Evolutionary conservation across 1,140 invertebrate genomes (phyloP).

Genomic region (Nasonia longicornis): DNA sequence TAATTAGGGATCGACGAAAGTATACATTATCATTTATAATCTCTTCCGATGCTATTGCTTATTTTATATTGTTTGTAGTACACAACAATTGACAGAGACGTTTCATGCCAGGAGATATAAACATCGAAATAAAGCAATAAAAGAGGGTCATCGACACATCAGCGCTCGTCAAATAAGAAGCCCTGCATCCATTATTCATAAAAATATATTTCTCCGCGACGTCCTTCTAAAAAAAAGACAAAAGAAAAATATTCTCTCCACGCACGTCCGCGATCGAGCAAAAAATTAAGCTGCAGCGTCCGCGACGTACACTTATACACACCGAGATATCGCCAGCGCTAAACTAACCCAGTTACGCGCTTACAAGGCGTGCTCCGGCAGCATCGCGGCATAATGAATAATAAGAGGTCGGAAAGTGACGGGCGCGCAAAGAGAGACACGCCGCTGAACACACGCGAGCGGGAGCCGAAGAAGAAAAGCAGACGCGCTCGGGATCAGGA

Average conservation of each 20-base stretch:
- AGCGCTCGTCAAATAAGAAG: conserved; percentile 1
- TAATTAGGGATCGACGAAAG: no score
- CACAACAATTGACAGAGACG: conserved; percentile 39
- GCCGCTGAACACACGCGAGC: background rate
- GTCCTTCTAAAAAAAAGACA: background rate
- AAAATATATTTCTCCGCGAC: conserved; percentile 28
- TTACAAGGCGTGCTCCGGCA: background rate
- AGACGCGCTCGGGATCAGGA: background rate
- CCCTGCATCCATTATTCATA: conserved; percentile 37
- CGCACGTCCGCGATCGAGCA: background rate
- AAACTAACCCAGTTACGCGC: conserved; percentile 42
- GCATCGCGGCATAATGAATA: conserved; percentile 41
- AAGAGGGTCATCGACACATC: background rate
- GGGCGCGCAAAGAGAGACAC: conserved; percentile 47
- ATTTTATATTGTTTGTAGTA: background rate
- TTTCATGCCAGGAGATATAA: conserved; percentile 15
- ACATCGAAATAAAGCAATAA: conserved; percentile 23
- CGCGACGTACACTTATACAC: background rate
- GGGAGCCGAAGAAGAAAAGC: conserved; percentile 9
- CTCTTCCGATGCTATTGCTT: no score
- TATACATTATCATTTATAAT: no score
- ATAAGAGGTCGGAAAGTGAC: conserved; percentile 40
- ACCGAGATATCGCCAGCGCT: background rate
- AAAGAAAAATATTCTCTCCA: conserved; percentile 13
- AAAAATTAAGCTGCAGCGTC: background rate